phyloP scores from a whole-genome alignment of 2,888 invertebrate genomes.

The Nemotelus pantherinus region DNA sequence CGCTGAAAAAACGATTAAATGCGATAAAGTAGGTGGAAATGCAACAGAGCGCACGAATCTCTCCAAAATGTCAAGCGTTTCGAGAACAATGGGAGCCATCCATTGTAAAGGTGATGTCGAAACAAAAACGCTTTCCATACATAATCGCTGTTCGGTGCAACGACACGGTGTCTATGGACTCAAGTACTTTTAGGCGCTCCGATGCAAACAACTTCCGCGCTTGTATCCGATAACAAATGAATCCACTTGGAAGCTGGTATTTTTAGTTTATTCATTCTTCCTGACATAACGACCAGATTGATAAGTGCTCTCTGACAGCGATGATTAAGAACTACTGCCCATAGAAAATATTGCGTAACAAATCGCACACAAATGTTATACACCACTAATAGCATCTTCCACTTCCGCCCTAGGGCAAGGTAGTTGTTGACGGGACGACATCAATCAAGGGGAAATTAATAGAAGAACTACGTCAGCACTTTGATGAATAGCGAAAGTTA shows the following conservation, averaged over 20 bases:
- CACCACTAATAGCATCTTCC: neutral
- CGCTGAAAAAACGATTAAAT: constrained; percentile 7
- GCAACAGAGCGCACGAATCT: constrained; percentile 10
- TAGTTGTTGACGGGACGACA: no score
- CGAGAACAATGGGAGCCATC: neutral
- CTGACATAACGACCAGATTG: constrained; percentile 23
- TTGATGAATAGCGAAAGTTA: neutral
- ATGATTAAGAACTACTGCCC: constrained; percentile 22
- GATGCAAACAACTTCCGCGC: neutral
- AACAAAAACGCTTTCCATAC: constrained; percentile 1
- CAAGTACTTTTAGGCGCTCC: neutral
- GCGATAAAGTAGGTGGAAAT: constrained; percentile 9
- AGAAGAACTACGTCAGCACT: constrained; percentile 1
- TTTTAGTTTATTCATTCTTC: constrained; percentile 11
- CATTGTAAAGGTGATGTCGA: neutral
- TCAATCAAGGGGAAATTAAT: neutral
- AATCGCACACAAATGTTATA: neutral
- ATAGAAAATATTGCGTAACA: neutral
- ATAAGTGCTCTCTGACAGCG: constrained; percentile 11
- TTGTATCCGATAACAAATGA: constrained; percentile 9
- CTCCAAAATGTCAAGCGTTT: constrained; percentile 25
- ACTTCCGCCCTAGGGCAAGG: neutral
- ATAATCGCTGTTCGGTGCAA: neutral
- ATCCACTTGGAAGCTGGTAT: constrained; percentile 7
- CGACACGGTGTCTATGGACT: neutral